Percentiles rank a stretch among this genome's conserved stretches.
Conservation (phyloP, 2,113 vertebrate genomes). For the Petrocephalus zakoni region DNA sequence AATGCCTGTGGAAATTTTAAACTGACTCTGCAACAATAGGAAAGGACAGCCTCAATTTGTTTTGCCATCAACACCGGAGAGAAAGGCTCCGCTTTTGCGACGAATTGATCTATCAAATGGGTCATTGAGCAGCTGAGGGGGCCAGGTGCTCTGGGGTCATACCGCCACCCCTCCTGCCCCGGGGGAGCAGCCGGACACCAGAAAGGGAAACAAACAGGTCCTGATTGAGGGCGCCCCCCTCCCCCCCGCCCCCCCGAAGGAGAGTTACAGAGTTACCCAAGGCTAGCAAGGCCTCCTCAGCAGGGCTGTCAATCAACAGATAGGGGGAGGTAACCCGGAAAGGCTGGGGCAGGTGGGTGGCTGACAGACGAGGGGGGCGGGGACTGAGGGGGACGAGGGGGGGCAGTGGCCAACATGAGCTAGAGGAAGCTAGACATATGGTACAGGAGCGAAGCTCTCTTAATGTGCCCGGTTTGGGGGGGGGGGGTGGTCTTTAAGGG, state of each 20-base stretch:
- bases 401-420: neutral
- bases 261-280: neutral
- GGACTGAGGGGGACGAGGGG: neutral
- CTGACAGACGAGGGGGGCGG: constrained; percentile 27
- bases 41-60: constrained; percentile 18
- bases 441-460: neutral
- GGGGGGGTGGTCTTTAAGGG: neutral
- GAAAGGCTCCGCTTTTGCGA: neutral
- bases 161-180: constrained; percentile 10
- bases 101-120: constrained; percentile 28
- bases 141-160: constrained; percentile 22
- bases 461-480: neutral
- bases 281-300: neutral
- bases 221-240: constrained; percentile 1
- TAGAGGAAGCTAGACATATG: neutral
- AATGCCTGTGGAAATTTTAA: constrained; percentile 15
- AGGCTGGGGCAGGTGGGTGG: constrained; percentile 22
- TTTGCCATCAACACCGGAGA: constrained; percentile 12
- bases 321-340: neutral
- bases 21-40: constrained; percentile 17
- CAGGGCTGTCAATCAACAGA: constrained; percentile 29
- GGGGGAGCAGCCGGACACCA: constrained; percentile 2
- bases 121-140: constrained; percentile 23
- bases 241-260: neutral
- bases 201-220: constrained; percentile 29